Evolutionary conservation across 1,140 invertebrate genomes (phyloP).

Genomic region (Zelostemma sp.): DNA sequence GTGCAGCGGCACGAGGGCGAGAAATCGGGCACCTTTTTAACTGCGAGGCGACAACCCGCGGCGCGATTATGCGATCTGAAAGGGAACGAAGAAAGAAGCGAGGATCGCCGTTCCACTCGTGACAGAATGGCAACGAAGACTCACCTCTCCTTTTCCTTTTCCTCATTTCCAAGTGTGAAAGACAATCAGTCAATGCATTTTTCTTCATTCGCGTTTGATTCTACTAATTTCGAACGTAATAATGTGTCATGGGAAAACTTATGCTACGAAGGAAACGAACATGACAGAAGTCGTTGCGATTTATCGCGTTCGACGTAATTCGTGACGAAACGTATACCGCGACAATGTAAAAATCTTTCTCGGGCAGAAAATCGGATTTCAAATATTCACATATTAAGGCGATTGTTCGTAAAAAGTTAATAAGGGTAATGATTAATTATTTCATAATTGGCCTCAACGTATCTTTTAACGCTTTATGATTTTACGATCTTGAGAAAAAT

Average conservation of each 20-base stretch:
- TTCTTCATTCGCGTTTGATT: no score
- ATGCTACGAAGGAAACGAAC: no score
- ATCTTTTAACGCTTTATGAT: conserved; percentile 47
- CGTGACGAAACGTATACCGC: no score
- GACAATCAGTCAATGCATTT: no score
- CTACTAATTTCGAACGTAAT: no score
- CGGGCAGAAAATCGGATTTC: background rate
- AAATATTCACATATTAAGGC: conserved; percentile 22
- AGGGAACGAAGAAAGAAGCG: conserved; percentile 27
- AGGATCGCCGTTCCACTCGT: conserved; percentile 3
- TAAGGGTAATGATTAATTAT: conserved; percentile 43
- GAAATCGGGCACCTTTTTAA: conserved; percentile 61
- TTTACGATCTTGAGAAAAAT: conserved; percentile 28
- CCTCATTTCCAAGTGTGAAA: no score
- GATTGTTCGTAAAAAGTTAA: conserved; percentile 39
- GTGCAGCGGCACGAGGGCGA: conserved; percentile 57
- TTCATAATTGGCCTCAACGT: conserved; percentile 37
- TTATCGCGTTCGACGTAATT: no score
- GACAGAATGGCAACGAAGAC: background rate
- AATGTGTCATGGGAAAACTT: no score
- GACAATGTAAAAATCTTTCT: no score
- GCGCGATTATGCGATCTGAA: conserved; percentile 53
- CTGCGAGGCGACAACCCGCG: conserved; percentile 56
- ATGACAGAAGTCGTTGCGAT: no score
- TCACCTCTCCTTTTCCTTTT: background rate